Evolutionary conservation across 2,113 vertebrate genomes (phyloP), one percentile per base, ranked within the genome.

Genomic region (Cacatua alba): DNA sequence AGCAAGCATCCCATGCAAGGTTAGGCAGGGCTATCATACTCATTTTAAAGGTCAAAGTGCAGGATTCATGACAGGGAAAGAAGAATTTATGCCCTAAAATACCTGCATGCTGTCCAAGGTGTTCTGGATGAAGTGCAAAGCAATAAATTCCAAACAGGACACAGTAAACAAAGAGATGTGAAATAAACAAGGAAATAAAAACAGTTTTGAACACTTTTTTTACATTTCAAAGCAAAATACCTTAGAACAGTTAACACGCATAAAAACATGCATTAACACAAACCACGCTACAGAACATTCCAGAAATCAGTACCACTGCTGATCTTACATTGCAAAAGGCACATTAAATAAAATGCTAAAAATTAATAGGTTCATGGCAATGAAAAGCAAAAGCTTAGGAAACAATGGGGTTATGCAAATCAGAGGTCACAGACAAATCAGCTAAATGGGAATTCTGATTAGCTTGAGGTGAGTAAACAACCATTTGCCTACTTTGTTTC

Each of bases 71-170:
- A 65, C 52, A 53, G 59, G n/a, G 19, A 79, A 96, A 95, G 94
- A 81, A 94, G 72, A 98, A 98, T 83, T 95, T 92, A 84, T 78
- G 86, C 92, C 97, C 98, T 82, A 81, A 98, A 98, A 98, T 99
- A 99, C 99, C 99, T 99, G 99, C 99, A 99, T 99, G 99, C 99
- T 99, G 98, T 99, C 99, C 99, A 99, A 98, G 98, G 99, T 98
- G 98, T 97, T 99, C 99, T 99, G 99, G 97, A 97, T 98, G 97
- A 94, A 96, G 82, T 95, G 97, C 97, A 97, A 98, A 98, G 98
- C 98, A 98, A 97, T 96, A 98, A 98, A 97, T 98, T 97, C 98
- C 97, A 98, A 93, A 97, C 94, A 93, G 97, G 98, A 97, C 98
- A 98, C 97, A 98, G 97, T 96, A 95, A 94, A 98, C 97, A 98